Evolutionary conservation across 1,140 invertebrate species (phyloP).

Genomic region (Eurytemora carolleeae): DNA sequence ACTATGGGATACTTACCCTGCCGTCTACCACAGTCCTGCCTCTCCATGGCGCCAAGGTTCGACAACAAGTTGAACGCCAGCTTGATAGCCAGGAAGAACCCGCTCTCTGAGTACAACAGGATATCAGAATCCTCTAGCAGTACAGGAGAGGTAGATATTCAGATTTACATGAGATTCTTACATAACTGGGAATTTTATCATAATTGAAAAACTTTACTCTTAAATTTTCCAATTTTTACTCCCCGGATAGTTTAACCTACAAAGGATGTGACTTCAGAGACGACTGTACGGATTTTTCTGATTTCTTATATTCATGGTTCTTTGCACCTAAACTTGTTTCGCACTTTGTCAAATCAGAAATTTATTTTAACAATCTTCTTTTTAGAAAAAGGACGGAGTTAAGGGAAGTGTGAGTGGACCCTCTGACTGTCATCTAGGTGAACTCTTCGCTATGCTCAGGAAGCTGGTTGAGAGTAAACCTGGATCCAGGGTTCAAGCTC

Average conservation of each 20-base stretch:
- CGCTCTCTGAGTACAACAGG: conserved; percentile 33
- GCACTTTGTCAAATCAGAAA: conserved; percentile 13
- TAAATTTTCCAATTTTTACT: background rate
- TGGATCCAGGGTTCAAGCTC: conserved; percentile 22
- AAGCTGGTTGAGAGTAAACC: conserved; percentile 27
- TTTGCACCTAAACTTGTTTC: background rate
- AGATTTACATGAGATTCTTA: background rate
- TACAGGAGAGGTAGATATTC: background rate
- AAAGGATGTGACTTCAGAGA: background rate
- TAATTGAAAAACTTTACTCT: background rate
- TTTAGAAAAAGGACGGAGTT: background rate
- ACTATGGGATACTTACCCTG: conserved; percentile 46
- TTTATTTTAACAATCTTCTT: conserved; percentile 3
- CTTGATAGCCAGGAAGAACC: conserved; percentile 18
- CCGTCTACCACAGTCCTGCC: conserved; percentile 61
- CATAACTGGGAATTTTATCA: conserved; percentile 21
- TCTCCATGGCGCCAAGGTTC: conserved; percentile 73
- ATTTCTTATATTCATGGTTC: background rate
- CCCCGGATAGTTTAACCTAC: background rate
- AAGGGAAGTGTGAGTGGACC: conserved; percentile 13
- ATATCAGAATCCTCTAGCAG: conserved; percentile 19
- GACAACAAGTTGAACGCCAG: conserved; percentile 28
- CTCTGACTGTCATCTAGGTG: conserved; percentile 29
- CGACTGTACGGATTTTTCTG: background rate
- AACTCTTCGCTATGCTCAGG: conserved; percentile 28